phyloP scores from a whole-genome alignment of 2,797 vertebrate species.

The Rhinatrema bivittatum region DNA sequence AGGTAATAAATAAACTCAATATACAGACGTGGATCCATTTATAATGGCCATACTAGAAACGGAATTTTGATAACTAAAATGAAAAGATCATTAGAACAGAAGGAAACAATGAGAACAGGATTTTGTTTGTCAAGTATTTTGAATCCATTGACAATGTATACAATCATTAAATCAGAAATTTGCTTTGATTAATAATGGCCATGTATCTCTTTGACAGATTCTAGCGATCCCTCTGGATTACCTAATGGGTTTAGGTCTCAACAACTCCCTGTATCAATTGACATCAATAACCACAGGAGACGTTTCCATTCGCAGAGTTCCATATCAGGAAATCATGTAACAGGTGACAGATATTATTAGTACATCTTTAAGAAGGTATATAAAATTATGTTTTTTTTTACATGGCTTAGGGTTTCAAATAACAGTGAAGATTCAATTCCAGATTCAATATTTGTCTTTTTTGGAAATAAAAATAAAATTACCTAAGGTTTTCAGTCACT shows the following conservation, averaged over 20 bases:
- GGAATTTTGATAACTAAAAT: neutral
- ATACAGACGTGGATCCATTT: too few species aligned
- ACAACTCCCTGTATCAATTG: neutral
- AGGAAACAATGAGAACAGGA: too few species aligned
- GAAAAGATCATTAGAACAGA: too few species aligned
- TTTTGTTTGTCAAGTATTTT: too few species aligned
- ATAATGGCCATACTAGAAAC: too few species aligned
- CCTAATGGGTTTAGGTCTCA: neutral
- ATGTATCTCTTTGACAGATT: neutral
- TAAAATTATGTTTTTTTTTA: neutral
- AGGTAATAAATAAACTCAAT: too few species aligned
- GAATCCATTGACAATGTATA: too few species aligned
- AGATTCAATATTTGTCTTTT: too few species aligned
- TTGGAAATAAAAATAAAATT: too few species aligned
- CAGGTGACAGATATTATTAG: neutral
- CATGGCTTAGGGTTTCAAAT: neutral
- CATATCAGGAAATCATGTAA: neutral
- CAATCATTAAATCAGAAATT: too few species aligned
- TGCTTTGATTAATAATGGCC: slow-evolving; percentile 2
- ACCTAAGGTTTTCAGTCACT: too few species aligned
- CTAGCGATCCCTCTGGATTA: neutral
- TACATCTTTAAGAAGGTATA: slow-evolving; percentile 4
- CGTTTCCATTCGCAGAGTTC: neutral
- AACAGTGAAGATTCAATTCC: too few species aligned
- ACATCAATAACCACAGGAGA: neutral